Evolutionary conservation across 2,113 vertebrate species (phyloP).

Genomic region (Fukomys damarensis): DNA sequence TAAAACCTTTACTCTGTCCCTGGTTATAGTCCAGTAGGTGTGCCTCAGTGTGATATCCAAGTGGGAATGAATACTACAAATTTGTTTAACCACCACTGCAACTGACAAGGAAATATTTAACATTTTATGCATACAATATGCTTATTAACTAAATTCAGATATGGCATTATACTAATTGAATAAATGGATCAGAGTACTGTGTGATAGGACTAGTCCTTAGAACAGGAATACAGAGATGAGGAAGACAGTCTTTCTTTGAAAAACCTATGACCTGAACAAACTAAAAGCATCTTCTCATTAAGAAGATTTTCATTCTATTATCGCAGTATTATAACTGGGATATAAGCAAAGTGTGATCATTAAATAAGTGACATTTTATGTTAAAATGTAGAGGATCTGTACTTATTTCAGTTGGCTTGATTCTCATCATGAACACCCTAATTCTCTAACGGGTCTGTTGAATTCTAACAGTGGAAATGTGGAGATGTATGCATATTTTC

Average conservation of each 20-base stretch:
- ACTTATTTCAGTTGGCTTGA: neutral
- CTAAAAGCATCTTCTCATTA: neutral
- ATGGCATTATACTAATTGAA: neutral
- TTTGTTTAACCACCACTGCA: neutral
- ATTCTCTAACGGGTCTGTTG: neutral
- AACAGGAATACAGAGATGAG: neutral
- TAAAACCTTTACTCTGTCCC: neutral
- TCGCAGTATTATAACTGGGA: neutral
- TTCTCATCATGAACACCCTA: neutral
- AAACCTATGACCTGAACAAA: neutral
- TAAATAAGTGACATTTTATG: neutral
- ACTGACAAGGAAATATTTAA: neutral
- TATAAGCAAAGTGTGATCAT: neutral
- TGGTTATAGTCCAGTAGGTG: neutral
- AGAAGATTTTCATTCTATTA: neutral
- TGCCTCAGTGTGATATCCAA: neutral
- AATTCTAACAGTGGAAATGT: slow-evolving; percentile 6
- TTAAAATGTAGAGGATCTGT: neutral
- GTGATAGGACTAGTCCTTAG: neutral
- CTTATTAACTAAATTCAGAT: neutral
- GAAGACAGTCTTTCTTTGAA: neutral
- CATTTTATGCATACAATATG: neutral
- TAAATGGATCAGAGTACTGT: neutral
- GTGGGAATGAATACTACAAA: neutral
- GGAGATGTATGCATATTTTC: neutral